phyloP scores from a whole-genome alignment of 2,113 vertebrate genomes.

The Atrichornis clamosus region DNA sequence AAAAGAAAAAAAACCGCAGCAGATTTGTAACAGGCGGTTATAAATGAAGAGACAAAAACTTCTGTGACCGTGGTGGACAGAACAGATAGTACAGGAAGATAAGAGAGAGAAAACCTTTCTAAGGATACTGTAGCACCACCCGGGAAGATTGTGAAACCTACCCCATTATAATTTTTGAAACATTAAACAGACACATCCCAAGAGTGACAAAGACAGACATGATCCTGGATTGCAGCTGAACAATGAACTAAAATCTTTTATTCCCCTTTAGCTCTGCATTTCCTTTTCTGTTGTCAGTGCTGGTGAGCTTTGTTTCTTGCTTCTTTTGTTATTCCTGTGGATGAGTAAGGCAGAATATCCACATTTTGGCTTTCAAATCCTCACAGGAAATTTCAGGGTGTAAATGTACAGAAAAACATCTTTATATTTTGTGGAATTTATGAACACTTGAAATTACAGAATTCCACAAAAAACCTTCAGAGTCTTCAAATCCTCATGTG shows the following conservation, averaged over 20 bases:
- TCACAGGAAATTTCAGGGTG: background rate
- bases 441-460: background rate
- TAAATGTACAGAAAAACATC: accelerated
- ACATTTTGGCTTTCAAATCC: background rate
- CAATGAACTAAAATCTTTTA: background rate
- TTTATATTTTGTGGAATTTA: background rate
- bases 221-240: background rate
- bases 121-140: background rate
- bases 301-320: background rate
- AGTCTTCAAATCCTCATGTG: background rate
- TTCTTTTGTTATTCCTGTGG: background rate
- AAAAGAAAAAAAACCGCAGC: background rate
- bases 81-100: background rate
- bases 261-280: background rate
- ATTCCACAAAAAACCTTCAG: background rate
- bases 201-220: background rate
- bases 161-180: background rate
- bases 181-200: background rate
- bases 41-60: background rate
- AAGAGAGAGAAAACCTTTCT: background rate
- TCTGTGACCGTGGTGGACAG: background rate
- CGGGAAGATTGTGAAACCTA: background rate
- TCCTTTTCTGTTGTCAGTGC: background rate
- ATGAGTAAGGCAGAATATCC: background rate
- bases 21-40: background rate